Conservation (phyloP, 2,797 vertebrate species). For the Tolypeutes matacus region DNA sequence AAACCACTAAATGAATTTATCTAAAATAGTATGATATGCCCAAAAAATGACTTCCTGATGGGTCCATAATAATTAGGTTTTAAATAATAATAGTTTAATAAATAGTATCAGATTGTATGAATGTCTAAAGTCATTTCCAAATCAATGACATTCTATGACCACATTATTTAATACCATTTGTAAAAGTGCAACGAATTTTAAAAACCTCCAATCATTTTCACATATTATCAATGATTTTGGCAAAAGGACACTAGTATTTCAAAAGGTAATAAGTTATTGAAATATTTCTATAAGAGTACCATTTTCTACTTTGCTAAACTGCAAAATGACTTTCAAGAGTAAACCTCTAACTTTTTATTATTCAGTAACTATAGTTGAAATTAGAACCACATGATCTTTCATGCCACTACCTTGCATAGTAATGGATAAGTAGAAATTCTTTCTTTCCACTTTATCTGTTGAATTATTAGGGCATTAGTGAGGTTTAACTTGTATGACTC, state of each 20-base stretch:
- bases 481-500: slow-evolving; percentile 7
- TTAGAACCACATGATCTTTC: not conserved
- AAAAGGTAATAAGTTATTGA: not conserved
- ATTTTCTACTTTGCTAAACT: not conserved
- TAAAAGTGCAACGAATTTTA: not conserved
- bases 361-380: slow-evolving; percentile 26
- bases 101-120: not conserved
- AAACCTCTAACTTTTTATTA: slow-evolving; percentile 55
- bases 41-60: not conserved
- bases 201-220: not conserved
- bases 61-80: not conserved
- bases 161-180: slow-evolving; percentile 20
- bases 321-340: slow-evolving; percentile 3
- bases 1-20: not conserved
- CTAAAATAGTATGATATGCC: not conserved
- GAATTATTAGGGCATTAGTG: not conserved
- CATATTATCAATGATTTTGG: slow-evolving; percentile 45
- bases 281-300: not conserved
- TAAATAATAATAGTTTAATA: slow-evolving; percentile 24
- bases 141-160: not conserved
- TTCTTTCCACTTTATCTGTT: slow-evolving; percentile 30
- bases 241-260: slow-evolving; percentile 17
- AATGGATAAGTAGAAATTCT: slow-evolving; percentile 14
- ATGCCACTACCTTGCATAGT: not conserved
- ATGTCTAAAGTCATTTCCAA: not conserved